Conservation (phyloP, 2,113 vertebrate genomes). For the Maccullochella peelii region DNA sequence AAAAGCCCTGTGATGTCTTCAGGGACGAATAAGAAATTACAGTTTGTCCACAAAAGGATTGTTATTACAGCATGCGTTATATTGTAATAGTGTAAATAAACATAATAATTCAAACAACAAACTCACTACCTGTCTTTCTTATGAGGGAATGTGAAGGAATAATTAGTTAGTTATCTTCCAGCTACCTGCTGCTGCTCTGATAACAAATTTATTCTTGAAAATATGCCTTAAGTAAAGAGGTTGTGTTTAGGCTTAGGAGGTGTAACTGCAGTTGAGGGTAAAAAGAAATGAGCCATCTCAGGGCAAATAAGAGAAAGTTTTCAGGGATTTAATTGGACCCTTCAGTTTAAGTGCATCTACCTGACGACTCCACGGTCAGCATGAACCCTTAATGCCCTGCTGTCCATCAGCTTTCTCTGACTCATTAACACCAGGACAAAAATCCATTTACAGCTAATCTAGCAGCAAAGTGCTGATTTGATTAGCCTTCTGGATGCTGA, state of each 20-base stretch:
- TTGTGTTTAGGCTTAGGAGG: constrained; percentile 20
- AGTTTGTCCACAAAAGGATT: constrained; percentile 11
- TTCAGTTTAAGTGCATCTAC: constrained; percentile 44
- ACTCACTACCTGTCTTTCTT: background rate
- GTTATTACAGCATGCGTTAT: background rate
- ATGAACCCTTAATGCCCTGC: constrained; percentile 34
- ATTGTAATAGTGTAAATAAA: background rate
- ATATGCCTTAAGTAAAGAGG: constrained; percentile 11
- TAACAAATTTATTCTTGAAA: constrained; percentile 25
- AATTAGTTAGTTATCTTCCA: background rate
- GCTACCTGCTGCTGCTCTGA: constrained; percentile 10
- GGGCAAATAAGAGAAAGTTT: constrained; percentile 42
- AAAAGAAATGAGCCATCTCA: constrained; percentile 35
- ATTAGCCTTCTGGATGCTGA: constrained; percentile 33
- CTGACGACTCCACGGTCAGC: constrained; percentile 28
- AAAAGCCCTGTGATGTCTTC: background rate
- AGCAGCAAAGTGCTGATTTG: constrained; percentile 46
- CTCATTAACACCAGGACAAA: constrained; percentile 49
- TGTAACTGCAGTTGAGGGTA: constrained; percentile 14
- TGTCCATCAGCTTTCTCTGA: constrained; percentile 49
- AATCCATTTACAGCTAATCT: constrained; percentile 58
- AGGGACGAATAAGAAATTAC: background rate
- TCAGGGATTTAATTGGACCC: constrained; percentile 36
- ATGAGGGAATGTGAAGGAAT: background rate
- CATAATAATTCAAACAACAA: background rate